Evolutionary conservation across 2,797 vertebrate species (phyloP), one percentile per base, ranked within the genome.

Genomic region (Sebastes iracundus): DNA sequence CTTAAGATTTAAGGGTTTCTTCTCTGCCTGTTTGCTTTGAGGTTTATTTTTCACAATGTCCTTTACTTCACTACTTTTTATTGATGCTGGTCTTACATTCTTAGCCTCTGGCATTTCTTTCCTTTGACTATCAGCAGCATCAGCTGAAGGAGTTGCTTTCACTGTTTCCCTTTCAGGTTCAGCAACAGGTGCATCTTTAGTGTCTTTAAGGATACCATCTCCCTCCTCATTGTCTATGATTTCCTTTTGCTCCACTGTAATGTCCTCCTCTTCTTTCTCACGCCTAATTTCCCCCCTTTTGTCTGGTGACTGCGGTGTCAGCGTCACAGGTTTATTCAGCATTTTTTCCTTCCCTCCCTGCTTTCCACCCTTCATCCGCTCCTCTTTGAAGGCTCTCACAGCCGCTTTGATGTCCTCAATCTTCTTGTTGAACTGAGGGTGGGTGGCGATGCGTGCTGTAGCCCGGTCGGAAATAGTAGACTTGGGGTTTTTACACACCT

Each of bases 391-490:
- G 12, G 93, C 90, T 77, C 92, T 77, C 52, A 96, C 82, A 0
- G 95, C 94, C n/a, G 89, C 87, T 88, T 94, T 96, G 83, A 99
- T 95, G 76, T 80, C 87, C 79, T 95, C 88, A 28, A 97, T 97
- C 95, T 94, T 99, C 87, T 96, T 95, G 90, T 91, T 97, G 87
- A 99, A 90, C 81, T 97, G 91, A 12, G 97, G 96, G 62, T 99
- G 96, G 12, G 95, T 93, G 80, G 96, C 97, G 58, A 99, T 94
- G 82, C 98, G 96, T 32, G 97, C 97, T 30, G 95, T 52, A 14
- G 98, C 98, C 89, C 98, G 92, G 35, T 98, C 96, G 13, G 93
- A 58, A 46, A 96, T 90, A 27, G 95, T 96, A 27, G 96, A 96
- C 55, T 95, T 90, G 63, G 96, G 96, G 71, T 97, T 96, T 95